Evolutionary conservation across 1,140 invertebrate species (phyloP), one percentile per base, ranked within the genome.

Genomic region (Sipha flava): DNA sequence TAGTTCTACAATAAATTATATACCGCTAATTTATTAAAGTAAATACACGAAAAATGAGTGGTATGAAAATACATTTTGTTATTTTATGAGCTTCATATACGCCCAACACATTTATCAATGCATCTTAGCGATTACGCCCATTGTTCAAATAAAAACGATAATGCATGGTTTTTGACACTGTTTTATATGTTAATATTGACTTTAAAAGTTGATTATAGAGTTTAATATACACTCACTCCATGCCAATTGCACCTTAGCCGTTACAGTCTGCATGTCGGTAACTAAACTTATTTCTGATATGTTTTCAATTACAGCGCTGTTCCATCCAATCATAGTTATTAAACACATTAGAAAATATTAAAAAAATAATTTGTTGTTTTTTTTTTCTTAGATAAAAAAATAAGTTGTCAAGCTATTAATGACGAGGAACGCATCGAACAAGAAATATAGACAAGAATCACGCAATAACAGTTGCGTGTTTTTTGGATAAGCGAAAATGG

Each of bases 221-320:
- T 26, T 21, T 54, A 10, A 10, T 43, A 14, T 37, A 34, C 70
- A 77, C 73, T 77, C 73, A 77, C 73, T 77, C 73, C 73, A 77
- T 1, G 73, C 73, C 34, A 77, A 77, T 40, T 77, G 73, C 73
- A 40, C 73, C 49, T 59, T 77, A 37, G 73, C 31, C 34, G 73
- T 77, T 77, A 77, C 31, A 37, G 73, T 77, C 73, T 77, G 73
- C 73, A 77, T 77, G 73, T 77, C 34, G 49, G 16, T 54, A 43
- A 54, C 70, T 54, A 47, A 54, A 75, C 52, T 34, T 75, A 23
- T 54, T 52, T 54, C n/a, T 34, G 31, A 34, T 70, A 70, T 29
- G 47, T 29, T 45, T 29, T 29, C 7, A 29, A 16, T 16, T 1
- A 62, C 12, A 43, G 26, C 37, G 21, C 21, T 12, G 34, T 66